Base-by-base conservation (phyloP, 2,888 invertebrate species). In the Hyles lineata region DNA sequence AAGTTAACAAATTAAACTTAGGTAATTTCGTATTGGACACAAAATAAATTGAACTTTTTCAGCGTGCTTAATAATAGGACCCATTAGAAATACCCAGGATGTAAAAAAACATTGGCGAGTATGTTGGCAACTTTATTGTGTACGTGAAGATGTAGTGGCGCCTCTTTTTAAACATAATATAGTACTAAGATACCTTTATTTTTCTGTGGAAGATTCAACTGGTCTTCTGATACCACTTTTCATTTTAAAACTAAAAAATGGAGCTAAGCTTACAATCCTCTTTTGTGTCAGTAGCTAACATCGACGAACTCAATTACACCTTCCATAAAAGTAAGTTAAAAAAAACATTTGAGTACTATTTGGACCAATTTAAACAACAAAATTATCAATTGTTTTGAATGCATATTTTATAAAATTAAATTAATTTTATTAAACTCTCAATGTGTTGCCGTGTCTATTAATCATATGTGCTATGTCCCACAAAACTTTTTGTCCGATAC, bases 31-130 rank as follows among this genome's bases (percentile, higher is more conserved):
- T 17, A 50, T 67, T 67, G 50, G 50, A 67, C 67, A 67, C 23
- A 67, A 50, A 67, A 67, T 67, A 67, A 67, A 67, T 67, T 67
- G 67, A 23, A 67, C 50, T 67, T 67, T 67, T 67, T 50, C 50
- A 50, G 23, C 67, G 19, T 67, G 35, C 23, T 17, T 23, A 67
- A 67, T 67, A 67, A 62, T 21, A 67, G 67, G 50, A 17, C 67
- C 50, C 23, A 67, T 67, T 50, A 67, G 67, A 67, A 67, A 50
- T 67, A 50, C 67, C 50, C 50, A 50, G 23, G 17, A 50, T 50
- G 50, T 8, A 50, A 67, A 67, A 67, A 43, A 67, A 43, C 43
- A 50, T 17, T 67, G 15, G 63, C 63, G 23, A 50, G 17, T 63
- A 21, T 50, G 67, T 50, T 67, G 15, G 67, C 43, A 67, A 67